Conservation (phyloP, 2,113 vertebrate species). For the Rousettus leschenaultii region DNA sequence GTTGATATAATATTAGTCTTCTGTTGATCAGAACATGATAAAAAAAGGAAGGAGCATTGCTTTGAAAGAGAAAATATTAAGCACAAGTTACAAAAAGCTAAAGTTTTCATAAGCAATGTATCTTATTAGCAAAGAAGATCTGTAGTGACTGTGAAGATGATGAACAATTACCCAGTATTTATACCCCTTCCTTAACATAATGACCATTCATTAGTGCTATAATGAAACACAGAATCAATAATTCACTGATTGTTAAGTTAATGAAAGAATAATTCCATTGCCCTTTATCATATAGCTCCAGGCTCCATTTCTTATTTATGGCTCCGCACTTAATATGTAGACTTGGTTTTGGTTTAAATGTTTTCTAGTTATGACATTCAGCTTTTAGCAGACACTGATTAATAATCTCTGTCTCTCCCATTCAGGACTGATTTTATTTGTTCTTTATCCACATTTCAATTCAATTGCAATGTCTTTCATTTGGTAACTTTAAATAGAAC, state of each 20-base stretch:
- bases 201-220: neutral
- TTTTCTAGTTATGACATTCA: neutral
- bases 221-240: neutral
- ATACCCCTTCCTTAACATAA: neutral
- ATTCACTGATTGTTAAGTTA: neutral
- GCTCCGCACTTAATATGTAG: neutral
- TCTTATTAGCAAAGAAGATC: neutral
- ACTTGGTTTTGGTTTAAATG: neutral
- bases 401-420: neutral
- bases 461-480: neutral
- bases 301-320: neutral
- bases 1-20: neutral
- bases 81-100: neutral
- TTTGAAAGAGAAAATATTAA: neutral
- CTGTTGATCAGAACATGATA: neutral
- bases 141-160: neutral
- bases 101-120: neutral
- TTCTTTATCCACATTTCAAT: neutral
- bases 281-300: neutral
- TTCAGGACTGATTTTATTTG: neutral
- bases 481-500: neutral
- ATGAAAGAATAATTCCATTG: neutral
- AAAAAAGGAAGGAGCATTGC: neutral
- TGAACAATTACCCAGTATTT: neutral
- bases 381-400: neutral